Evolutionary conservation across 1,140 invertebrate genomes (phyloP), one percentile per base, ranked within the genome.

Genomic region (Pseudomyrmex dendroicus): DNA sequence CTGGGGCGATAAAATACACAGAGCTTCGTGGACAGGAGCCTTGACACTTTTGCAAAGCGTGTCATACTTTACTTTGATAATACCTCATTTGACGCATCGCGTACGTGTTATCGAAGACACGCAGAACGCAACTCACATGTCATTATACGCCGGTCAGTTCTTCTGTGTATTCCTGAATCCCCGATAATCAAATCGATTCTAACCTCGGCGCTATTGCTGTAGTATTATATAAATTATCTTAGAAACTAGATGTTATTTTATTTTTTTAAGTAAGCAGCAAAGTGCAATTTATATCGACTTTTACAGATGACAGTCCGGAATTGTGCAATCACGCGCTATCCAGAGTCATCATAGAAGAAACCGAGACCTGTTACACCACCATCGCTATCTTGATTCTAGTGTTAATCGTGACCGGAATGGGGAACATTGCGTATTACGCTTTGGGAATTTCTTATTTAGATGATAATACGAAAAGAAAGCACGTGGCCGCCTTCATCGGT

Each of bases 391-490:
- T 97, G 0, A 95, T 96, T 73, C 48, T 95, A 0, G 94, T 96
- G 0, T 96, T 97, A 89, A 91, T 96, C 77, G 88, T 95, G 1
- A 93, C 95, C 62, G 96, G 95, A 12, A 92, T 96, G 61, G 95
- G 95, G 9, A 95, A 95, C 17, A 93, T 96, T 57, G 94, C 95
- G 0, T 96, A 96, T 85, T 96, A 95, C 85, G 95, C 96, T 0
- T 91, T 96, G 1, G 96, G 96, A 1, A 93, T 97, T 17, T 95
- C 96, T 2, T 97, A 97, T 89, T 94, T 96, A 44, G 96, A 96
- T 83, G 96, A 96, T 85, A 96, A 96, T 86, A 95, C 96, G 0
- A 94, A 95, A 68, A 95, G 93, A 76, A 94, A 95, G 59, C 95
- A 96, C 61, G 94, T 95, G 20, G 93, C 96, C 7, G 88, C 92